Evolutionary conservation across 2,888 invertebrate genomes (phyloP), one percentile per base, ranked within the genome.

Genomic region (Thalpophila matura): DNA sequence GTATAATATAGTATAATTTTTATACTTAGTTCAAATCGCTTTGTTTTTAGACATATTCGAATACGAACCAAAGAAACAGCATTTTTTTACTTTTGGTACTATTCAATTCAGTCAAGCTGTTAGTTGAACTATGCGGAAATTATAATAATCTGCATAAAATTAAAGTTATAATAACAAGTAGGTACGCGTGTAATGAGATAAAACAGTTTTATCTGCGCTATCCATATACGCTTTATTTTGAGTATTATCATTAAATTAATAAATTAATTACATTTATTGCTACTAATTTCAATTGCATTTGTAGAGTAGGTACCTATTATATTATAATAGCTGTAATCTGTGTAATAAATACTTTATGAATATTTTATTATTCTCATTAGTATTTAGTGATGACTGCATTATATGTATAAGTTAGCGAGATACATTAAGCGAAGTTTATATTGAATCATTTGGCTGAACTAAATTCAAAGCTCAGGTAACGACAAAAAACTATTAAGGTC

Each of bases 191-290:
- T 57, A 60, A 27, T 57, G 70, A 73, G 56, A 71, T 71, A 71
- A 72, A 70, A 47, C 31, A 49, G 53, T 70, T 70, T 57, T 73
- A 74, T 64, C 66, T 56, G 47, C 37, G 38, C 67, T 73, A 71
- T 71, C 43, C 73, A 71, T 54, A 71, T 54, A 54, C 49, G 73
- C 31, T 67, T 66, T 71, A 71, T 72, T 71, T 71, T 56, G 56
- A 72, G 40, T 56, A 42, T 61, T 73, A 71, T 71, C 71, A 67
- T 73, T 73, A 37, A 73, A 71, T 57, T 67, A 73, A 73, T 73
- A 37, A 73, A 71, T 57, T 67, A 73, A 73, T 71, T 73, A 73
- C 33, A 71, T 67, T 67, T 62, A 73, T 73, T 67, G 37, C 67
- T 67, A 54, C 73, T 73, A 72, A 71, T 73, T 71, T 71, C 49